phyloP scores from a whole-genome alignment of 92 coral and sea anemone genomes.

The Heliopora coerulea region DNA sequence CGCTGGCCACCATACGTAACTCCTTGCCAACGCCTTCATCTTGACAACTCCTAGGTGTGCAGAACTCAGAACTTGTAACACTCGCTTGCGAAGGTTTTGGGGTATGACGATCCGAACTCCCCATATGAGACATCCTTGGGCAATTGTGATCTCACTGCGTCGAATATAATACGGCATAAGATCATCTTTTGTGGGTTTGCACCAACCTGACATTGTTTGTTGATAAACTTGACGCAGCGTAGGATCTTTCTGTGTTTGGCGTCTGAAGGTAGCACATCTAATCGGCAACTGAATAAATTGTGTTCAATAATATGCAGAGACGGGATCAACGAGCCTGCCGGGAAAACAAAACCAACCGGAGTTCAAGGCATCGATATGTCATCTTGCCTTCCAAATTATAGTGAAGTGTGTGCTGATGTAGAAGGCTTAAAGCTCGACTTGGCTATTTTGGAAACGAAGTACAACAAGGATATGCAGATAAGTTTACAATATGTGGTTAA shows the following conservation, averaged over 20 bases:
- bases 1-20: too few species aligned
- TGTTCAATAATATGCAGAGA: too few species aligned
- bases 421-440: too few species aligned
- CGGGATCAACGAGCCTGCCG: too few species aligned
- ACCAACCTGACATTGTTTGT: constrained; percentile 9
- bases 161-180: neutral
- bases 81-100: neutral
- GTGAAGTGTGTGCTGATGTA: too few species aligned
- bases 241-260: neutral
- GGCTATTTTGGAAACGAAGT: too few species aligned
- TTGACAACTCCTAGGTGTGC: constrained; percentile 40
- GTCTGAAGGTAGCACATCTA: neutral
- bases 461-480: too few species aligned
- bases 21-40: constrained; percentile 38
- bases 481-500: too few species aligned
- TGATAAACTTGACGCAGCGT: neutral
- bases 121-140: constrained; percentile 45
- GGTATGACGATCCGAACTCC: constrained; percentile 32
- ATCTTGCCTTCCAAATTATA: too few species aligned
- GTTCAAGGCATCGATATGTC: too few species aligned
- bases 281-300: neutral
- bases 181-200: neutral
- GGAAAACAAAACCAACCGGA: too few species aligned
- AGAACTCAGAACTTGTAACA: constrained; percentile 19
- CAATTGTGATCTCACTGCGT: too few species aligned